Percentiles rank a stretch among this genome's conserved stretches.
Conservation (phyloP, 2,888 invertebrate species). For the Parelbella ahira region DNA sequence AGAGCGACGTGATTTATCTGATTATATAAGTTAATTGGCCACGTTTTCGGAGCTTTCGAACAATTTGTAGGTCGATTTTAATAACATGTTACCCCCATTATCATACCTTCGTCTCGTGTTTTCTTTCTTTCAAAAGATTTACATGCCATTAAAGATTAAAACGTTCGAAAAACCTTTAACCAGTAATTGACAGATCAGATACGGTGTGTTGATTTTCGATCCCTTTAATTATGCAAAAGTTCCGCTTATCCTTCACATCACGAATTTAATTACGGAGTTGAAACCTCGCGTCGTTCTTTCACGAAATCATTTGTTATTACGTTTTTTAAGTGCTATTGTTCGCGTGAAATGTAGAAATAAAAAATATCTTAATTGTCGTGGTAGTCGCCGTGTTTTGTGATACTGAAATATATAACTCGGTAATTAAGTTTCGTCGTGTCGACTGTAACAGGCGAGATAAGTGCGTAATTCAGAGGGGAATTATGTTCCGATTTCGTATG, state of each 20-base stretch:
- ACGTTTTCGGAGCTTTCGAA: too few relatives aligned
- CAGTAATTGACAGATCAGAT: conserved; percentile 25
- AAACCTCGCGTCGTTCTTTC: conserved; percentile 33
- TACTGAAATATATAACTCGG: conserved; percentile 63
- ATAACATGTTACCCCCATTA: neutral
- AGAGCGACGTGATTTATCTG: too few relatives aligned
- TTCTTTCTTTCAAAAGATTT: conserved; percentile 12
- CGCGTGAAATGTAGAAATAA: conserved; percentile 69
- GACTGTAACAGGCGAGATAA: conserved; percentile 70
- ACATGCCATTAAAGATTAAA: conserved; percentile 16
- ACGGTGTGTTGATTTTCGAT: conserved; percentile 25
- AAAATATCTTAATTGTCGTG: conserved; percentile 70
- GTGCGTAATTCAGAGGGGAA: conserved; percentile 25
- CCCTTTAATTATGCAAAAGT: conserved; percentile 24
- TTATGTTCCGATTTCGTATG: conserved; percentile 24
- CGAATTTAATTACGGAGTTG: conserved; percentile 36
- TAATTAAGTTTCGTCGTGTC: conserved; percentile 69
- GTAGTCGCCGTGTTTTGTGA: conserved; percentile 67
- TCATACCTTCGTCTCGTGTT: neutral
- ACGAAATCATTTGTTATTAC: conserved; percentile 36
- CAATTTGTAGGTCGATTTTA: neutral
- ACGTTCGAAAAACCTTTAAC: conserved; percentile 17
- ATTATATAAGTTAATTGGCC: too few relatives aligned
- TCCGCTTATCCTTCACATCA: conserved; percentile 34
- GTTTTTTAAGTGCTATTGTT: conserved; percentile 40